Evolutionary conservation across 2,888 invertebrate genomes (phyloP).

Genomic region (Congeria kusceri): DNA sequence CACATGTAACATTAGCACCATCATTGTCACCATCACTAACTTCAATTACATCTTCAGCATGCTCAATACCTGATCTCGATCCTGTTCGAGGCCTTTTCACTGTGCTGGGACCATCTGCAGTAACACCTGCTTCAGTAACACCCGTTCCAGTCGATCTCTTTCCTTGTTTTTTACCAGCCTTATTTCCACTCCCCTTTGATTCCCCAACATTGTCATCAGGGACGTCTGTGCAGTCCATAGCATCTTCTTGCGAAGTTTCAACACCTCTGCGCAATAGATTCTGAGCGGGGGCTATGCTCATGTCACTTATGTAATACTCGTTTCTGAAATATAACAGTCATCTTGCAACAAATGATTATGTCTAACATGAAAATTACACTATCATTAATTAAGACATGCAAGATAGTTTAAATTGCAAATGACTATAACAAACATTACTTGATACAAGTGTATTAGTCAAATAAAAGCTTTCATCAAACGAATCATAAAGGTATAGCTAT

Average conservation of each 20-base stretch:
- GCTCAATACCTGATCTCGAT: neutral
- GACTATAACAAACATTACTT: too few relatives aligned
- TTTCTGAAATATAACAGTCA: slow-evolving; percentile 75
- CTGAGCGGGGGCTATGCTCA: slow-evolving; percentile 76
- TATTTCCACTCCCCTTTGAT: neutral
- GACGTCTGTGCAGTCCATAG: neutral
- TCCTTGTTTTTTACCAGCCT: neutral
- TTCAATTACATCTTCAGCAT: slow-evolving; percentile 21
- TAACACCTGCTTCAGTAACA: neutral
- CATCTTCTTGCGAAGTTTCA: slow-evolving; percentile 1
- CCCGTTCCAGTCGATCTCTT: neutral
- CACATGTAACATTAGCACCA: slow-evolving; percentile 71
- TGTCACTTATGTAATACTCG: slow-evolving; percentile 81
- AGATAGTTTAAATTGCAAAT: too few relatives aligned
- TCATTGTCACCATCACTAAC: slow-evolving; percentile 71
- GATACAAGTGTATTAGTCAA: too few relatives aligned
- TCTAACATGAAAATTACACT: too few relatives aligned
- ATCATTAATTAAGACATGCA: too few relatives aligned
- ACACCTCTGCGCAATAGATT: slow-evolving; percentile 67
- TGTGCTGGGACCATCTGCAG: neutral
- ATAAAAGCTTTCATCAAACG: too few relatives aligned
- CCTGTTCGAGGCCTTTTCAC: neutral
- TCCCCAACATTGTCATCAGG: neutral
- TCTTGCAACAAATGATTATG: too few relatives aligned
- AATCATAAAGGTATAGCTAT: too few relatives aligned